Conservation (phyloP, 2,797 vertebrate genomes). For the Phataginus tetradactyla region DNA sequence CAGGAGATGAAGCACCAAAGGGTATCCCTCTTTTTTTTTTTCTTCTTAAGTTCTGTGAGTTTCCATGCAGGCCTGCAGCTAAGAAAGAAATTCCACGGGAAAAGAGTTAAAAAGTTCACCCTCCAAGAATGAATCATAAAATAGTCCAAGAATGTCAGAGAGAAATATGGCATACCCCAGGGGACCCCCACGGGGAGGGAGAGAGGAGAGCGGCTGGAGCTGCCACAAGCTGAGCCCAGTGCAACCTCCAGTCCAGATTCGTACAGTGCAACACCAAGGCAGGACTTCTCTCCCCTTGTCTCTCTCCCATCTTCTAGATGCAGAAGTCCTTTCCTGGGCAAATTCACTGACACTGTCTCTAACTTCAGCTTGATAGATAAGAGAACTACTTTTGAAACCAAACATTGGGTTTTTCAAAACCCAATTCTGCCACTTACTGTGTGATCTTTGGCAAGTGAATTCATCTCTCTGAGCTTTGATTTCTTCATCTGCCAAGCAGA, state of each 20-base stretch:
- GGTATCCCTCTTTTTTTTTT: not conserved
- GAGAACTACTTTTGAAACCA: not conserved
- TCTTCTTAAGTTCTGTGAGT: not conserved
- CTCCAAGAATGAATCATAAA: conserved; percentile 67
- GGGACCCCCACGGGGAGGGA: not conserved
- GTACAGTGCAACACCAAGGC: not conserved
- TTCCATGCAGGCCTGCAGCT: conserved; percentile 4
- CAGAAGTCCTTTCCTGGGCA: not conserved
- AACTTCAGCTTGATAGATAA: conserved; percentile 6
- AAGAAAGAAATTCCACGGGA: conserved; percentile 45
- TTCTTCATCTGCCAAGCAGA: not conserved
- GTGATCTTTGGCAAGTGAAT: conserved; percentile 5
- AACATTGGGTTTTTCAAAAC: conserved; percentile 10
- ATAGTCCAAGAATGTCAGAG: conserved; percentile 73
- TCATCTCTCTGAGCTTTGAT: conserved; percentile 17
- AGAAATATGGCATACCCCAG: conserved; percentile 57
- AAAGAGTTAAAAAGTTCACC: conserved; percentile 71
- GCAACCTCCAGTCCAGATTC: not conserved
- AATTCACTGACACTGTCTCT: not conserved
- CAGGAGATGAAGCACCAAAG: not conserved
- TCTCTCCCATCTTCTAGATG: not conserved
- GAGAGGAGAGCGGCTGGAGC: conserved; percentile 31
- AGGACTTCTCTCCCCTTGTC: not conserved
- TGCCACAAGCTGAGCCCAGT: not conserved
- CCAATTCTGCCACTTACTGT: not conserved